phyloP scores from a whole-genome alignment of 2,888 invertebrate species.

The Hylaea fasciaria region DNA sequence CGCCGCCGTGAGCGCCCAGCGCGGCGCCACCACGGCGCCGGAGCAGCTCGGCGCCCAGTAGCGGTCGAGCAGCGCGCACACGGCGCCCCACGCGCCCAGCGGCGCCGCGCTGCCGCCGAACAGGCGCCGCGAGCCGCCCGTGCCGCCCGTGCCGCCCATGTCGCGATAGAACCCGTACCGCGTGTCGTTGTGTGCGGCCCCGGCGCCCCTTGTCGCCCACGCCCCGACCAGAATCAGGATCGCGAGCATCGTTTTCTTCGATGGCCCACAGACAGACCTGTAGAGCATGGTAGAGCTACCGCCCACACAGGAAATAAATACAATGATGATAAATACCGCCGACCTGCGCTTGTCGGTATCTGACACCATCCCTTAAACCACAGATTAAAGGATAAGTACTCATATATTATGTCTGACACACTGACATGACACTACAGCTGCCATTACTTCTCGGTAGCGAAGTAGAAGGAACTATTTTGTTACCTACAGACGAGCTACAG shows the following conservation, averaged over 20 bases:
- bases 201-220: constrained; percentile 23
- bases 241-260: background rate
- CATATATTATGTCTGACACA: too few relatives aligned
- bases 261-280: background rate
- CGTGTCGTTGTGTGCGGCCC: constrained; percentile 20
- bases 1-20: constrained; percentile 76
- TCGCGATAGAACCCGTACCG: constrained; percentile 57
- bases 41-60: constrained; percentile 67
- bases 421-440: too few relatives aligned
- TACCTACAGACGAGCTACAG: too few relatives aligned
- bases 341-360: too few relatives aligned
- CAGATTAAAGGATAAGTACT: too few relatives aligned
- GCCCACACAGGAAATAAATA: too few relatives aligned
- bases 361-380: too few relatives aligned
- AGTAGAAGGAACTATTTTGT: too few relatives aligned
- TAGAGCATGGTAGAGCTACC: too few relatives aligned
- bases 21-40: constrained; percentile 59
- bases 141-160: constrained; percentile 35
- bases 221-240: constrained; percentile 20
- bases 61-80: constrained; percentile 67
- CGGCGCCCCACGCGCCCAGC: constrained; percentile 53
- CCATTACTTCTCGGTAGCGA: too few relatives aligned
- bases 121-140: constrained; percentile 57
- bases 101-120: constrained; percentile 62
- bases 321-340: too few relatives aligned